Percentiles rank a stretch among this genome's conserved stretches.
These are phyloP conservation scores for Pygoscelis antarcticus DNA, from an alignment of 2,113 vertebrate species.

Conservation along the genomic window DNA sequence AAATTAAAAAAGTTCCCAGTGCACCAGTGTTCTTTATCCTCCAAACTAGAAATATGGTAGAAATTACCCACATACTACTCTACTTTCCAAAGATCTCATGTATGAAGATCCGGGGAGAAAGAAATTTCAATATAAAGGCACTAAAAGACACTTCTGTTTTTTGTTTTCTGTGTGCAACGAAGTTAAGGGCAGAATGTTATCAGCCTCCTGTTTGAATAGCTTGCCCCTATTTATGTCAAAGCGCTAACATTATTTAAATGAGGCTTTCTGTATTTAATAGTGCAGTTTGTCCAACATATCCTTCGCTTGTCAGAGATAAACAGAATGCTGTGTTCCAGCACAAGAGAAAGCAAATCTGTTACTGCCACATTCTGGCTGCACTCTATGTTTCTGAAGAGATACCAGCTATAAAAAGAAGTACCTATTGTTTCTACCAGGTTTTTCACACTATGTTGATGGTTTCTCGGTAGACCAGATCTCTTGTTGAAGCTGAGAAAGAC, in stretches of 20 bases:
- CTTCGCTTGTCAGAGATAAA: constrained; percentile 60
- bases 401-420: constrained; percentile 56
- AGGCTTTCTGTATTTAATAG: constrained; percentile 53
- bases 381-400: constrained; percentile 34
- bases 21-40: neutral
- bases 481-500: constrained; percentile 23
- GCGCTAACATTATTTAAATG: constrained; percentile 36
- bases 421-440: constrained; percentile 55
- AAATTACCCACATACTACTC: neutral
- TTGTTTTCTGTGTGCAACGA: neutral
- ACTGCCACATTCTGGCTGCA: constrained; percentile 33
- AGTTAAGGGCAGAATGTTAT: constrained; percentile 54
- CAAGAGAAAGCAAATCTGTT: constrained; percentile 64
- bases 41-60: neutral
- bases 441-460: constrained; percentile 28
- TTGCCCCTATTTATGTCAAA: constrained; percentile 54
- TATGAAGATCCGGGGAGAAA: neutral
- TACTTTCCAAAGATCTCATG: neutral
- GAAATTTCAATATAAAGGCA: neutral
- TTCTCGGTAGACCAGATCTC: constrained; percentile 7
- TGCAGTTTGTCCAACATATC: constrained; percentile 59
- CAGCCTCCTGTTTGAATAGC: constrained; percentile 19
- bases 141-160: neutral
- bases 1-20: neutral
- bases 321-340: constrained; percentile 58